Evolutionary conservation across 2,888 invertebrate species (phyloP), one percentile per base, ranked within the genome.

Genomic region (Drosophila falleni): DNA sequence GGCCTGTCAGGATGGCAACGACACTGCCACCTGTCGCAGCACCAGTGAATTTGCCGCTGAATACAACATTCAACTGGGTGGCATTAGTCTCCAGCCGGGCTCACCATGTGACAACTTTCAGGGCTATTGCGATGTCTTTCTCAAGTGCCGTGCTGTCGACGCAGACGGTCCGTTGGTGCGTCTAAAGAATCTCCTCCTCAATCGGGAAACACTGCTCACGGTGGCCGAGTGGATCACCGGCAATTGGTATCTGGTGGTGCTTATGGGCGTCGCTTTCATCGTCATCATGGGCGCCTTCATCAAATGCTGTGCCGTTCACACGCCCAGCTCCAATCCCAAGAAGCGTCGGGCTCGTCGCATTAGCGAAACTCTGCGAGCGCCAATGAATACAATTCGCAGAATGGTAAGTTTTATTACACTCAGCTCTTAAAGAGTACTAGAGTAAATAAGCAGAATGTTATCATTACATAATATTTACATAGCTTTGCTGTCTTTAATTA

Each of bases 91-190:
- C 74, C 94, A 98, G 55, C 98, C 98, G 6, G 99, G 99, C 23
- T 98, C 99, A 53, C 99, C 99, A 0, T 99, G 99, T 93, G 98
- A 99, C 93, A 98, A 99, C 93, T 99, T 98, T 94, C 97, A 97
- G 95, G 99, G 99, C 58, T 99, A 99, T 93, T 99, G 99, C 94
- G 99, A 99, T 94, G 99, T 99, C 77, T 99, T 99, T 94, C 95
- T 98, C 59, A 99, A 98, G 93, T 99, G 99, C 92, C 96, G 99
- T 79, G 98, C 98, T 0, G 99, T 99, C 23, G 99, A 99, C 93
- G 99, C 99, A 0, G 99, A 99, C 90, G 99, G 99, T 6, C 99
- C 99, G 3, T 94, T 99, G 74, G 98, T 98, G 23, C 95, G 99
- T 58, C 95, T 99, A 66, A 99, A 99, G 94, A 99, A 99, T 93